A percentile compares a stretch with the other conserved stretches of the same genome.
These are phyloP conservation scores for Acrocephalus kingi DNA, from an alignment of 2,113 vertebrate species.

Conservation along the genomic window DNA sequence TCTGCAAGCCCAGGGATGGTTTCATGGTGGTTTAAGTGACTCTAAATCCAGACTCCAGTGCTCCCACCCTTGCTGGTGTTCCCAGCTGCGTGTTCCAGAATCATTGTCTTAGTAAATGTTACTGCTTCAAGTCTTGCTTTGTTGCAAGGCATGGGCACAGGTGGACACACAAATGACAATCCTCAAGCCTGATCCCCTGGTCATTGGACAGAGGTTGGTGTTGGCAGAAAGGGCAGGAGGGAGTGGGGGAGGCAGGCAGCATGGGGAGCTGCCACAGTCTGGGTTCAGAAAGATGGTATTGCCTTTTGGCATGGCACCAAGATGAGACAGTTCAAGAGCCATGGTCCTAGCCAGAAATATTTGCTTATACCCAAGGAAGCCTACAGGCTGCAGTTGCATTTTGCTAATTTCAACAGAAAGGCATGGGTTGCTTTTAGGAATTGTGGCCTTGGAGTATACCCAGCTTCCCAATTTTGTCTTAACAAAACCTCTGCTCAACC, in stretches of 20 bases:
- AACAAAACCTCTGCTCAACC: not conserved
- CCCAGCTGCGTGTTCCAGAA: not conserved
- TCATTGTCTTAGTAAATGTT: not conserved
- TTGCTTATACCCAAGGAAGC: not conserved
- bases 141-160: not conserved
- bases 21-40: not conserved
- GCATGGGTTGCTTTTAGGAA: not conserved
- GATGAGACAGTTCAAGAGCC: not conserved
- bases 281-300: accelerated
- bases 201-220: accelerated
- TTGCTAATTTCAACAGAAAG: not conserved
- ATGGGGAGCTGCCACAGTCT: accelerated
- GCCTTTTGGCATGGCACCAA: not conserved
- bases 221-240: not conserved
- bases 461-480: not conserved
- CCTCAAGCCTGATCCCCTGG: accelerated
- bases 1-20: not conserved
- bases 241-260: accelerated
- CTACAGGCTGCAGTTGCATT: not conserved
- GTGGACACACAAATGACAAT: not conserved
- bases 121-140: not conserved
- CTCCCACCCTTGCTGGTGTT: not conserved
- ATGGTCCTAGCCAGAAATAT: not conserved
- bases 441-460: not conserved
- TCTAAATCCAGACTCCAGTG: not conserved